These are phyloP conservation scores for Hecatera dysodea DNA, from an alignment of 2,888 invertebrate genomes.

Conservation along the genomic window DNA sequence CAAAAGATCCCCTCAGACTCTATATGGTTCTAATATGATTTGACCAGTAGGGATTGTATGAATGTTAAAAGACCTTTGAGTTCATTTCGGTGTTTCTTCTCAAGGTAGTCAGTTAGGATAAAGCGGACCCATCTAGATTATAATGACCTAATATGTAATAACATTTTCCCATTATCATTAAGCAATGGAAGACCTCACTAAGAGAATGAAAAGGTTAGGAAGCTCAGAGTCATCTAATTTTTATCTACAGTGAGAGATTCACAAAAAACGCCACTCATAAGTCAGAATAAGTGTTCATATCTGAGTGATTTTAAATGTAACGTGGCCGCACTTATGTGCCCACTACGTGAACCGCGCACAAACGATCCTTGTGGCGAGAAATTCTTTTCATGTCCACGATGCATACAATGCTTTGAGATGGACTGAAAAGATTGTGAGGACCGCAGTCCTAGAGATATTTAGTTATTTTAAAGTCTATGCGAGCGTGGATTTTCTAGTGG, in stretches of 20 bases:
- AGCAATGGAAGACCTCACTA: not conserved
- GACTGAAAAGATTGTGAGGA: constrained; percentile 49
- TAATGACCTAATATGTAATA: no score
- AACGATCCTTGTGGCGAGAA: constrained; percentile 53
- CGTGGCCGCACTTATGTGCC: constrained; percentile 57
- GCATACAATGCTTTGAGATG: constrained; percentile 56
- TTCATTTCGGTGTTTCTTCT: no score
- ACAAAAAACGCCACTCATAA: constrained; percentile 45
- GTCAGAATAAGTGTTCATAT: constrained; percentile 63
- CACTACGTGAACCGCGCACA: constrained; percentile 72
- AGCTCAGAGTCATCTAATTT: constrained; percentile 17
- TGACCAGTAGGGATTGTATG: no score
- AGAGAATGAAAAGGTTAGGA: constrained; percentile 6
- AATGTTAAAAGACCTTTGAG: no score
- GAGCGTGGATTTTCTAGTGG: constrained; percentile 1
- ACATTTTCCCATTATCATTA: no score
- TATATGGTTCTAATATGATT: no score
- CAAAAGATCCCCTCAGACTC: no score
- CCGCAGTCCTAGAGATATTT: constrained; percentile 29
- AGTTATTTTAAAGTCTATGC: constrained; percentile 25
- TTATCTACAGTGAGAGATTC: not conserved
- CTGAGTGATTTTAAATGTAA: constrained; percentile 77
- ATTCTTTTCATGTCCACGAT: constrained; percentile 55
- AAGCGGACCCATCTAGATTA: no score
- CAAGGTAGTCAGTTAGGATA: no score